Base-by-base conservation (phyloP, 2,797 vertebrate genomes). In the Ctenosaura bakeri region DNA sequence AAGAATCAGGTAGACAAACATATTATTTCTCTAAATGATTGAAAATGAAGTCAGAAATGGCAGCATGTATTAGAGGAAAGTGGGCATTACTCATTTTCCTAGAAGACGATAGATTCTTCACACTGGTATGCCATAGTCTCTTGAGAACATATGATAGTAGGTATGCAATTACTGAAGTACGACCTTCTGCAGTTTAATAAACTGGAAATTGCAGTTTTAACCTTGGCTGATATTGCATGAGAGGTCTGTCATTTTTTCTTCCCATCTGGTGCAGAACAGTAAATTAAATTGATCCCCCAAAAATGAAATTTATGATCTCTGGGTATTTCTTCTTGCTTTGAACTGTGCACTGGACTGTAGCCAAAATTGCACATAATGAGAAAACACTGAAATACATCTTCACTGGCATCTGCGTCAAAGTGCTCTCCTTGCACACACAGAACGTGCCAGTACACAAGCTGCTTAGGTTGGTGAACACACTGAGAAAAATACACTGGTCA, bases 181-280 rank as follows among this genome's bases (percentile, higher is more conserved):
- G 71, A 92, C 74, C 85, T 94, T 94, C 85, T 91, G 87, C 64
- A 85, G 81, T 96, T 96, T 94, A 96, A 96, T 95, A 94, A 95
- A 90, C 88, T 92, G 16, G 29, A 97, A 96, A 97, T 91, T 94
- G 42, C 77, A 93, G 96, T 96, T 96, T 96, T 95, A 96, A 96
- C 92, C 88, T 93, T 93, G 94, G 52, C 89, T 95, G 89, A 93
- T 93, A 81, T 90, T 46, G 81, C 94, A 89, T 89, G 89, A 95
- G 84, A 92, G 91, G 92, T 90, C 84, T 93, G 88, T 91, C 77
- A 93, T 95, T 90, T 90, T 94, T 92, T 95, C n/a, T 76, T 77
- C 86, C 80, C 93, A 42, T 90, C 87, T 92, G 85, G 87, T 80
- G 83, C 42, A 92, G 81, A 89, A 9, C 42, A 84, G 62, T 91